Conservation (phyloP, 2,797 vertebrate species). For the Anabas testudineus region DNA sequence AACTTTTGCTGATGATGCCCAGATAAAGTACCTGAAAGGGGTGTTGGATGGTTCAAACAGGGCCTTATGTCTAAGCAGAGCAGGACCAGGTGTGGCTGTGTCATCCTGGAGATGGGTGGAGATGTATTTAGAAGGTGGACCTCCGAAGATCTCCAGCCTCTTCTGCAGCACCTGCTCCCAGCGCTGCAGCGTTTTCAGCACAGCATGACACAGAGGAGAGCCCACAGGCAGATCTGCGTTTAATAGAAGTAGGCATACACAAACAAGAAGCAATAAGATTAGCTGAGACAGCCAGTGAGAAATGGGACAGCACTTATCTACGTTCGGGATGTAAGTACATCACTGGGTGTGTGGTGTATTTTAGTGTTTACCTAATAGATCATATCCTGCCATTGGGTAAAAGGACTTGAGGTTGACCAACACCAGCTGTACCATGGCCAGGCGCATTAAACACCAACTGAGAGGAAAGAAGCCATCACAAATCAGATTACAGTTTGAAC, state of each 20-base stretch:
- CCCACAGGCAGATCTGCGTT: slow-evolving; percentile 92
- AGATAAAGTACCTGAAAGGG: slow-evolving; percentile 89
- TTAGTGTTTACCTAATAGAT: slow-evolving; percentile 79
- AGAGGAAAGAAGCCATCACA: slow-evolving; percentile 39
- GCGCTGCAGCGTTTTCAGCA: slow-evolving; percentile 94
- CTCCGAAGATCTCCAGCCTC: slow-evolving; percentile 92
- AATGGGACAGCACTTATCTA: slow-evolving; percentile 23
- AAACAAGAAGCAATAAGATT: slow-evolving; percentile 25
- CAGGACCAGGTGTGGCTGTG: slow-evolving; percentile 88
- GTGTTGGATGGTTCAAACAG: slow-evolving; percentile 96
- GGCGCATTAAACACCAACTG: slow-evolving; percentile 98
- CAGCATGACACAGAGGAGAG: slow-evolving; percentile 93
- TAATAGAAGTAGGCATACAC: slow-evolving; percentile 43
- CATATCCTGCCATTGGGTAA: slow-evolving; percentile 96
- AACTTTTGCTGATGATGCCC: background rate
- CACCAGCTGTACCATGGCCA: slow-evolving; percentile 97
- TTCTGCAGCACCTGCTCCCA: slow-evolving; percentile 97
- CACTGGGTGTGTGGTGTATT: slow-evolving; percentile 29
- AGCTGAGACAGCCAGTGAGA: slow-evolving; percentile 33
- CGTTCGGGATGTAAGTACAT: slow-evolving; percentile 11
- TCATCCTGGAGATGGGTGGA: slow-evolving; percentile 88
- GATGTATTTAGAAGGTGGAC: slow-evolving; percentile 94
- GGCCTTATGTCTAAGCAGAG: slow-evolving; percentile 95
- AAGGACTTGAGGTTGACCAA: slow-evolving; percentile 95
- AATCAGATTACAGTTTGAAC: slow-evolving; percentile 29